These are phyloP conservation scores for Agrypnus murinus DNA, from an alignment of 2,888 invertebrate genomes.

Conservation along the genomic window DNA sequence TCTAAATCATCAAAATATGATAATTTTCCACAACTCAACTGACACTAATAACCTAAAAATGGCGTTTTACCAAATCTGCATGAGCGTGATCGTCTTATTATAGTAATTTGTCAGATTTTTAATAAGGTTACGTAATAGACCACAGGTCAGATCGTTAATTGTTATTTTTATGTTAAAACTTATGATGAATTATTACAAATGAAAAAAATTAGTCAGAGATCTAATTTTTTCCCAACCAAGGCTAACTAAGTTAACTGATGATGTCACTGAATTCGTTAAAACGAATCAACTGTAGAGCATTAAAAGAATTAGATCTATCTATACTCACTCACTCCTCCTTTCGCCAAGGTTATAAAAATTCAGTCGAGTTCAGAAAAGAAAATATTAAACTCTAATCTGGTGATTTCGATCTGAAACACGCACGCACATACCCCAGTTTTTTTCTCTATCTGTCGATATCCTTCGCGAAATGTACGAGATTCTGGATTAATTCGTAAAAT, in stretches of 20 bases:
- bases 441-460: constrained; percentile 16
- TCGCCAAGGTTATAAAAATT: constrained; percentile 19
- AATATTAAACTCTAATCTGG: constrained; percentile 19
- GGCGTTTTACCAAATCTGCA: too few species aligned
- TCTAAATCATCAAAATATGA: too few species aligned
- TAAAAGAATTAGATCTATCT: too few species aligned
- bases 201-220: constrained; percentile 31
- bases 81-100: too few species aligned
- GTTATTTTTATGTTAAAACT: constrained; percentile 12
- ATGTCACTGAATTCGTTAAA: constrained; percentile 35
- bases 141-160: constrained; percentile 6
- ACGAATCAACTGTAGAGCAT: neutral
- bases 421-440: constrained; percentile 15
- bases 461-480: constrained; percentile 1
- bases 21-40: too few species aligned
- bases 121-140: neutral
- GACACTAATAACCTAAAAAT: too few species aligned
- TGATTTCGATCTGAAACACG: constrained; percentile 15
- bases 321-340: too few species aligned
- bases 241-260: constrained; percentile 41
- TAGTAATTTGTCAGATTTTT: too few species aligned
- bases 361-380: constrained; percentile 1
- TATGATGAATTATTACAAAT: constrained; percentile 27
- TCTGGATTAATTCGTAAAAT: constrained; percentile 13
- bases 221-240: constrained; percentile 40